These are phyloP conservation scores for Zelostemma sp. DNA, from an alignment of 1,140 invertebrate species.

Conservation along the genomic window DNA sequence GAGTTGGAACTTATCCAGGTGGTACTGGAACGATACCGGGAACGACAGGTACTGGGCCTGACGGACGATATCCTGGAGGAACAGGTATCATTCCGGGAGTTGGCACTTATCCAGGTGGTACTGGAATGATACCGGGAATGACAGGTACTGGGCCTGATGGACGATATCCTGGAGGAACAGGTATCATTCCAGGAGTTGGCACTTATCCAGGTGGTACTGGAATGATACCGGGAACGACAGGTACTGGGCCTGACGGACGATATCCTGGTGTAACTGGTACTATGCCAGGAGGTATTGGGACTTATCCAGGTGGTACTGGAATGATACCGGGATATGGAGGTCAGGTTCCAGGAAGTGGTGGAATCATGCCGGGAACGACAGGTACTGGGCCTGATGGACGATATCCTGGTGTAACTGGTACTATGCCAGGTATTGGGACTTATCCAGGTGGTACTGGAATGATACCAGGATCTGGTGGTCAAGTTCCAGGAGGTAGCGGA, in stretches of 20 bases:
- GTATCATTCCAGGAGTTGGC: too few relatives aligned
- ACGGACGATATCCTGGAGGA: constrained; percentile 6
- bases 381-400: background rate
- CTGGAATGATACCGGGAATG: background rate
- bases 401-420: background rate
- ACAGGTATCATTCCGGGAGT: background rate
- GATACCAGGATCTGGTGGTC: constrained; percentile 27
- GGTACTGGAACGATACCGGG: constrained; percentile 12
- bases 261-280: too few relatives aligned
- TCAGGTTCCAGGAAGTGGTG: constrained; percentile 18
- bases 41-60: constrained; percentile 16
- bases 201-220: too few relatives aligned
- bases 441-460: too few relatives aligned
- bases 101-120: background rate
- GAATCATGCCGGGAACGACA: constrained; percentile 6
- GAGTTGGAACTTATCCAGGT: too few relatives aligned
- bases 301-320: too few relatives aligned
- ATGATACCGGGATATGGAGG: constrained; percentile 13
- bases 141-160: background rate
- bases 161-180: constrained; percentile 5
- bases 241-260: too few relatives aligned
- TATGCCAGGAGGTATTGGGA: too few relatives aligned
- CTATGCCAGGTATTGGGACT: constrained; percentile 26
- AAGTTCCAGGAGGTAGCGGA: constrained; percentile 9
- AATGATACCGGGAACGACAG: too few relatives aligned